phyloP scores from a whole-genome alignment of 1,140 invertebrate species.

The Bombus breviceps region DNA sequence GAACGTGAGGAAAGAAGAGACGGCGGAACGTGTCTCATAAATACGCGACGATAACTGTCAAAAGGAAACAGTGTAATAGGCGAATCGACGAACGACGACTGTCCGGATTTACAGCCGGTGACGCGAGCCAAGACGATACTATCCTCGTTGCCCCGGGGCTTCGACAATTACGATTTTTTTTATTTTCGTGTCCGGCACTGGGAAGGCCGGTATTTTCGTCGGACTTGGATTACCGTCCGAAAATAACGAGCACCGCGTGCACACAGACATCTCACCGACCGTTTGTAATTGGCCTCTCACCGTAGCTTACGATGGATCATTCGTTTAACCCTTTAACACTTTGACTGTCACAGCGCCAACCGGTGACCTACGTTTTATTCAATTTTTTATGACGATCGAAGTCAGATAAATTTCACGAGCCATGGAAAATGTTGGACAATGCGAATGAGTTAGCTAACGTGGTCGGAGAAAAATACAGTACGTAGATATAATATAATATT shows the following conservation, averaged over 20 bases:
- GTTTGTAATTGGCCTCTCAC: slow-evolving; percentile 2
- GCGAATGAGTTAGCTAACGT: too few species aligned
- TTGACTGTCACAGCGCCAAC: too few species aligned
- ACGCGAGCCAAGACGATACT: slow-evolving; percentile 47
- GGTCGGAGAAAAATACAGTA: too few species aligned
- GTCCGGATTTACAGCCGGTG: slow-evolving; percentile 38
- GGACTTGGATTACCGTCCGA: slow-evolving; percentile 26
- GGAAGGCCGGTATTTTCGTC: slow-evolving; percentile 28
- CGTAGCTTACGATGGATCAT: background rate
- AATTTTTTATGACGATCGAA: too few species aligned
- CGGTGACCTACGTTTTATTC: too few species aligned
- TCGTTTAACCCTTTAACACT: background rate
- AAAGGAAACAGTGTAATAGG: slow-evolving; percentile 30
- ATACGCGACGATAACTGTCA: slow-evolving; percentile 23
- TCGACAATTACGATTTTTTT: slow-evolving; percentile 18
- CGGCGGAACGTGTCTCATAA: slow-evolving; percentile 24
- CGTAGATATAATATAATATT: too few species aligned
- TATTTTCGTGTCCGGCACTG: background rate
- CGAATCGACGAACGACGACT: slow-evolving; percentile 12
- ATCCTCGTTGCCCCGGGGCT: background rate
- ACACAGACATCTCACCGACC: background rate
- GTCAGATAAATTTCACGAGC: too few species aligned
- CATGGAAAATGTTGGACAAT: too few species aligned
- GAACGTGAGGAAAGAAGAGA: slow-evolving; percentile 10
- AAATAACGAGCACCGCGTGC: slow-evolving; percentile 12